These are phyloP conservation scores for Lerema accius DNA, from an alignment of 1,140 invertebrate species.

Conservation along the genomic window DNA sequence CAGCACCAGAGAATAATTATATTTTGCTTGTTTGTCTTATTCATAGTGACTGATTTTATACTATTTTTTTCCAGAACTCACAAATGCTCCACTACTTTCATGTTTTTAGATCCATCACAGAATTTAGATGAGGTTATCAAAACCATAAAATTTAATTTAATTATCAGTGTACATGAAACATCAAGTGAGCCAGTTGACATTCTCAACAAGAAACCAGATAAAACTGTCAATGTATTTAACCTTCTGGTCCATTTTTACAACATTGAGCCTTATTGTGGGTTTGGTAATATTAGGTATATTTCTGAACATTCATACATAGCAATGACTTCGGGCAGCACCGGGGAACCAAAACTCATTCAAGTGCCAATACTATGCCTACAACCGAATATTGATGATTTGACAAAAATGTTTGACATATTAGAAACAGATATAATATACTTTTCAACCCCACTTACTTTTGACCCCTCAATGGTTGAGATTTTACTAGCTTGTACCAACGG, in stretches of 20 bases:
- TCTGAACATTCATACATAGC: constrained; percentile 79
- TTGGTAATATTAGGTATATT: constrained; percentile 40
- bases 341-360: constrained; percentile 84
- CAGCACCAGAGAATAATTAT: too few species aligned
- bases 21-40: too few species aligned
- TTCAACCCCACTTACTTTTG: constrained; percentile 91
- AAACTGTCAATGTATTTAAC: constrained; percentile 60
- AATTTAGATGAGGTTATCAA: constrained; percentile 51
- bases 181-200: constrained; percentile 41
- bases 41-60: too few species aligned
- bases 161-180: constrained; percentile 54
- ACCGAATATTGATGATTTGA: constrained; percentile 85
- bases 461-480: constrained; percentile 91
- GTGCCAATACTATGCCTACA: constrained; percentile 85
- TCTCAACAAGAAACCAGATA: constrained; percentile 62
- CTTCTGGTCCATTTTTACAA: constrained; percentile 59
- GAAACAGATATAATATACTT: constrained; percentile 86
- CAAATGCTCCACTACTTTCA: constrained; percentile 72
- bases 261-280: constrained; percentile 35
- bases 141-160: constrained; percentile 53
- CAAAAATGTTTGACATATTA: constrained; percentile 80
- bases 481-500: constrained; percentile 86
- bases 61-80: constrained; percentile 69
- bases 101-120: constrained; percentile 70
- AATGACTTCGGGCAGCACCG: constrained; percentile 87